Base-by-base conservation (phyloP, 2,888 invertebrate genomes). In the Agrochola circellaris region DNA sequence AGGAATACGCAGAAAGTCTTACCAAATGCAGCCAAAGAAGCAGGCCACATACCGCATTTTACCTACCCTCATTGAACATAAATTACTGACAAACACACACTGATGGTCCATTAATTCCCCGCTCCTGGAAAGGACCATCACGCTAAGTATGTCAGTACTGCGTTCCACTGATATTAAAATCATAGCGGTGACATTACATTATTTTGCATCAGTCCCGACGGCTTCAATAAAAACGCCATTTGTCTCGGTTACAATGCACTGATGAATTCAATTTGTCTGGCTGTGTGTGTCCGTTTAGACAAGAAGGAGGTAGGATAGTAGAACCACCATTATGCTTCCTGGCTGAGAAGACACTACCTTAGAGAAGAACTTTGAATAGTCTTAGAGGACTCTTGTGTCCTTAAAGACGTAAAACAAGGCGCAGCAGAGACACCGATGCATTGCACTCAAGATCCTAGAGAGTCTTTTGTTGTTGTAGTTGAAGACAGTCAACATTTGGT, bases 151-250 rank as follows among this genome's bases (percentile, higher is more conserved):
- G 85, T 85, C 85, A 85, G 79, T 71, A 71, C 56, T 70, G 70
- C 54, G 73, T 66, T 64, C 62, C 73, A 75, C 60, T 76, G 77
- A 82, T 78, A 86, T 83, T 81, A 79, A 85, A 87, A 87, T 87
- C 85, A 88, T 87, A 70, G 85, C 81, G 65, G 72, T 86, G 85
- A 84, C 81, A 82, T 76, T 81, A 85, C 88, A 86, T 87, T 81
- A 88, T 81, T 87, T 84, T 77, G 87, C 88, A 87, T 86, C 83
- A 84, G 83, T 75, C 84, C 74, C 77, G 90, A 89, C 89, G 89
- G 87, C 75, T 83, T 81, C 84, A 90, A 91, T 91, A 88, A 90
- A 92, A 92, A 85, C 77, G 71, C 88, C 87, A 91, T 92, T 92
- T 91, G 87, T 92, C 89, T 90, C 87, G 89, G 79, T 91, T 91